Evolutionary conservation across 2,113 vertebrate species (phyloP).

Genomic region (Perca schrenkii): DNA sequence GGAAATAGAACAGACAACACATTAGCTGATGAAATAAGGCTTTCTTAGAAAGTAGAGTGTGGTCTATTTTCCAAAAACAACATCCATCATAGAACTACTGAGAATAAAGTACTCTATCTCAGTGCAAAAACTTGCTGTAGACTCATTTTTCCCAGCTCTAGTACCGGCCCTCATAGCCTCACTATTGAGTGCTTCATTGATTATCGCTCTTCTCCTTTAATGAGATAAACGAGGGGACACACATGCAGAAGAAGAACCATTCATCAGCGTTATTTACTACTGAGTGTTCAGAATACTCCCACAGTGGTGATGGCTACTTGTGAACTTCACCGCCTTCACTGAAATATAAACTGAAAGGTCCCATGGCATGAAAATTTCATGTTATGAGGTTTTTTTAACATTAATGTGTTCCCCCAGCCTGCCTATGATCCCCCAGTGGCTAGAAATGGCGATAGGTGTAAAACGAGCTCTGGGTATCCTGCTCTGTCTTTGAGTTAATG

Average conservation of each 20-base stretch:
- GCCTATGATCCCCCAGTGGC: too few species aligned
- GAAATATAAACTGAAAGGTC: background rate
- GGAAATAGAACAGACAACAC: background rate
- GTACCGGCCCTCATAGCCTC: constrained; percentile 6
- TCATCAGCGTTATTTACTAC: constrained; percentile 59
- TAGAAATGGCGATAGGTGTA: too few species aligned
- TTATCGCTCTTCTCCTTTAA: constrained; percentile 58
- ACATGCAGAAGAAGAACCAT: constrained; percentile 38
- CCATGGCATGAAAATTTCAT: too few species aligned
- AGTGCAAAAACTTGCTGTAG: constrained; percentile 14
- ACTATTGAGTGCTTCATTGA: constrained; percentile 61
- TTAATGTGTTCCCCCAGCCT: too few species aligned
- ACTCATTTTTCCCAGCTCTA: constrained; percentile 38
- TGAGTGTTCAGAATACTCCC: constrained; percentile 12
- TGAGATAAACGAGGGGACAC: constrained; percentile 62
- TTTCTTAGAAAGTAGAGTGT: constrained; percentile 5
- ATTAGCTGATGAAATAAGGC: constrained; percentile 7
- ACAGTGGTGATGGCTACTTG: background rate
- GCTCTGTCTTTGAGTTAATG: too few species aligned
- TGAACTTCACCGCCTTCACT: constrained; percentile 5
- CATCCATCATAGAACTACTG: constrained; percentile 17
- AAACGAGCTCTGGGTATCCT: too few species aligned
- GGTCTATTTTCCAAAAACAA: constrained; percentile 25
- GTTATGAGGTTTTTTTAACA: too few species aligned
- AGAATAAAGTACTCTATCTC: constrained; percentile 3